These are phyloP conservation scores for Himalopsyche japonica DNA, from an alignment of 2,888 invertebrate genomes.

Conservation along the genomic window DNA sequence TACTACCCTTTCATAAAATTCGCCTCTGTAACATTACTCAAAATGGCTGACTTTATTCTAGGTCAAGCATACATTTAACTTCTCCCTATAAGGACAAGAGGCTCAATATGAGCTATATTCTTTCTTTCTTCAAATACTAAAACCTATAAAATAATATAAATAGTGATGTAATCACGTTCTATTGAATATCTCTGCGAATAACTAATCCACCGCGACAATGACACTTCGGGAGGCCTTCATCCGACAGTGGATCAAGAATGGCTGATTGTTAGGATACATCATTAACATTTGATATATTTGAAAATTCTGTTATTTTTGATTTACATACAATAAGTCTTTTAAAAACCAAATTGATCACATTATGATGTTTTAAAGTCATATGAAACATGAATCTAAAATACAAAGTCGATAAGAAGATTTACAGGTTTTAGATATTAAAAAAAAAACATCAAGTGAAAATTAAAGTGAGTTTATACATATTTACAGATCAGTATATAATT, in stretches of 20 bases:
- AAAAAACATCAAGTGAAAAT: conserved; percentile 21
- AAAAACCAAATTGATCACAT: conserved; percentile 1
- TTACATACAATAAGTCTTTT: not conserved
- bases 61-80: conserved; percentile 21
- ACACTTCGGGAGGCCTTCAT: not conserved
- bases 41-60: conserved; percentile 35
- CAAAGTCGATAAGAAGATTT: conserved; percentile 1
- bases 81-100: conserved; percentile 29
- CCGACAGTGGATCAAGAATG: not conserved
- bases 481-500: conserved; percentile 13
- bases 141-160: conserved; percentile 29
- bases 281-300: not conserved
- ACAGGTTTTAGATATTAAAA: conserved; percentile 35
- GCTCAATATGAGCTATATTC: conserved; percentile 41
- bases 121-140: conserved; percentile 36
- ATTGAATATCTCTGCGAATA: not conserved
- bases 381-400: not conserved
- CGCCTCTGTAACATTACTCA: not conserved
- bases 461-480: conserved; percentile 20
- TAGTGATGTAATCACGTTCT: conserved; percentile 13
- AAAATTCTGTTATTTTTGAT: not conserved
- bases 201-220: not conserved
- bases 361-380: not conserved
- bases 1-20: not conserved
- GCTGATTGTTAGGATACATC: not conserved